Conservation (phyloP, 2,113 vertebrate species). For the Rhipidura dahli region DNA sequence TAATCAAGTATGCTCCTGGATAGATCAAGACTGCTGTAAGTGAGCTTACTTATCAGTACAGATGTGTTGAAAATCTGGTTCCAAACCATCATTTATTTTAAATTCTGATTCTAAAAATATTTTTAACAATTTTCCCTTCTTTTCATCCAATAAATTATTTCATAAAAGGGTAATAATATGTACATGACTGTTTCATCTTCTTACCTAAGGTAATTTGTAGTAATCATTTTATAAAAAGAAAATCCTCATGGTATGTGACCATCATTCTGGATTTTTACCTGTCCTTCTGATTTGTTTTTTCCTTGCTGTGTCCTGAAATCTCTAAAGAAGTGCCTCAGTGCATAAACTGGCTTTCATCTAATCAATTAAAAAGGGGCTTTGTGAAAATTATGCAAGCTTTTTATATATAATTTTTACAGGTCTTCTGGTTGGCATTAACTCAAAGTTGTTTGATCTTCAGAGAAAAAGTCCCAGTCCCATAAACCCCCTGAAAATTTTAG, state of each 20-base stretch:
- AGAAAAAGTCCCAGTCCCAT: neutral
- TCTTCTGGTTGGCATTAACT: neutral
- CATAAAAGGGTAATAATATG: neutral
- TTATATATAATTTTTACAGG: neutral
- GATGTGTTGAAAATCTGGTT: neutral
- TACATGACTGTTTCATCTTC: neutral
- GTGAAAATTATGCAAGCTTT: neutral
- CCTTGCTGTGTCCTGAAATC: neutral
- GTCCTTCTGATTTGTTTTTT: neutral
- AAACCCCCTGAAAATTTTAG: neutral
- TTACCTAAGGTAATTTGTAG: neutral
- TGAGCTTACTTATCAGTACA: neutral
- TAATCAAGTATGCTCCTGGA: neutral
- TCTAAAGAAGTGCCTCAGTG: neutral
- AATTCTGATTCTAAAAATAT: neutral
- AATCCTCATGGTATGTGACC: neutral
- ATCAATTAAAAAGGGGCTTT: neutral
- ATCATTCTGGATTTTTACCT: neutral
- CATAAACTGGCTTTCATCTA: neutral
- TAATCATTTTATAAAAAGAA: neutral
- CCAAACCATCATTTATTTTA: neutral
- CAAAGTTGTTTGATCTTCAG: neutral
- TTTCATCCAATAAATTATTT: neutral
- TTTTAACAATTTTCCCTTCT: neutral
- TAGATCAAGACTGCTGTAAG: neutral